Evolutionary conservation across 2,888 invertebrate species (phyloP).

Genomic region (Chloromyia formosa): DNA sequence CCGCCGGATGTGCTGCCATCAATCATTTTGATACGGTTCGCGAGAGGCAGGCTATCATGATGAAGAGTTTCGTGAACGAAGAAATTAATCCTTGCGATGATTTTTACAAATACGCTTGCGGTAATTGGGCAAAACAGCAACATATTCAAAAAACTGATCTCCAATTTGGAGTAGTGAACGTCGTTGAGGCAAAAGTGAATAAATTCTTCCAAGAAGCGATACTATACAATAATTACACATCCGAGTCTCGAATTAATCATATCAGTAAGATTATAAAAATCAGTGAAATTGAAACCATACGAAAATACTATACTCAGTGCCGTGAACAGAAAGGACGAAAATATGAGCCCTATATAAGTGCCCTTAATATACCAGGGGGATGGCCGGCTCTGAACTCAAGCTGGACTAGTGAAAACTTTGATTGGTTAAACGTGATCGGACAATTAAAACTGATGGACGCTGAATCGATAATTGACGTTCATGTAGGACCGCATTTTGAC

Average conservation of each 20-base stretch:
- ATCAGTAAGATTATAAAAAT: not conserved
- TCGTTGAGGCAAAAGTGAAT: constrained; percentile 1
- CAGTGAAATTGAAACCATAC: not conserved
- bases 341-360: not conserved
- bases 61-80: constrained; percentile 7
- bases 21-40: constrained; percentile 4
- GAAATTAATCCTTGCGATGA: constrained; percentile 23
- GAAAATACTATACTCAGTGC: not conserved
- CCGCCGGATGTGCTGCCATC: not conserved
- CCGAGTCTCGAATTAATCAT: not conserved
- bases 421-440: constrained; percentile 38
- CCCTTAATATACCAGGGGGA: constrained; percentile 13
- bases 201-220: constrained; percentile 9
- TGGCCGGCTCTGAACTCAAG: constrained; percentile 14
- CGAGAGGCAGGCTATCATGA: not conserved
- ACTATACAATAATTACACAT: not conserved
- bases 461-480: constrained; percentile 5
- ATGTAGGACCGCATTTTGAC: not conserved
- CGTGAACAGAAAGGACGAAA: not conserved
- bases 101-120: constrained; percentile 39
- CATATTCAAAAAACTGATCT: not conserved
- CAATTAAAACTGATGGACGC: not conserved
- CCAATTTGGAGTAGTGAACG: not conserved
- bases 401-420: constrained; percentile 17
- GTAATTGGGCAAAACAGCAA: constrained; percentile 15